Evolutionary conservation across 2,113 vertebrate species (phyloP), one percentile per base, ranked within the genome.

Genomic region (Eleginops maclovinus): DNA sequence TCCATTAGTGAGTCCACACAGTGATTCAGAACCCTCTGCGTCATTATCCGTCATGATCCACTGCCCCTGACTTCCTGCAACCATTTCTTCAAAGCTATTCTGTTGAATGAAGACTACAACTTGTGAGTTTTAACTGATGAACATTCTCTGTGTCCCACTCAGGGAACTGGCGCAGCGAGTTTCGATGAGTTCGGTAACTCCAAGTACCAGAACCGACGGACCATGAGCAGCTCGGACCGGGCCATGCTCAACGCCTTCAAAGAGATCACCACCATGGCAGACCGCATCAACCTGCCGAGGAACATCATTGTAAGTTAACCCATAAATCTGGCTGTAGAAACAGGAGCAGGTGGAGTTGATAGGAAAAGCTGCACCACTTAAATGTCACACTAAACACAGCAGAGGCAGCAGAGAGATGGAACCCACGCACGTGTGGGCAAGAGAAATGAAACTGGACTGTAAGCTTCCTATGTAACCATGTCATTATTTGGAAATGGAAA

Each of bases 191-290:
- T 99, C 55, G 98, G 98, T 41, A 99, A 99, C 93, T 97, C 96
- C 0, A 99, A 99, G 88, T 99, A 99, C 88, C 98, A 99, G 74
- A 99, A 99, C 89, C 96, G 98, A 13, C 95, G 98, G 86, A 99
- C 98, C 43, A 99, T 99, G 97, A 99, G 97, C 92, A 99, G 97
- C 83, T 99, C 97, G 2, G 98, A 99, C 91, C 94, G 98, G 40
- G 98, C 98, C 4, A 99, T 99, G 98, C 96, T 99, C 91, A 98
- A 99, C 9, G 98, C 98, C 50, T 99, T 99, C 67, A 99, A 99
- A 93, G 98, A 99, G 89, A 99, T 99, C 72, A 97, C 95, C 0
- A 99, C 96, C 83, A 99, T 99, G 98, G 96, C 98, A 1, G 98
- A 99, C 92, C 96, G 98, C 93, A 99, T 99, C 93, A 99, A 99